Conservation (phyloP, 2,113 vertebrate genomes). For the Charadrius vociferus region DNA sequence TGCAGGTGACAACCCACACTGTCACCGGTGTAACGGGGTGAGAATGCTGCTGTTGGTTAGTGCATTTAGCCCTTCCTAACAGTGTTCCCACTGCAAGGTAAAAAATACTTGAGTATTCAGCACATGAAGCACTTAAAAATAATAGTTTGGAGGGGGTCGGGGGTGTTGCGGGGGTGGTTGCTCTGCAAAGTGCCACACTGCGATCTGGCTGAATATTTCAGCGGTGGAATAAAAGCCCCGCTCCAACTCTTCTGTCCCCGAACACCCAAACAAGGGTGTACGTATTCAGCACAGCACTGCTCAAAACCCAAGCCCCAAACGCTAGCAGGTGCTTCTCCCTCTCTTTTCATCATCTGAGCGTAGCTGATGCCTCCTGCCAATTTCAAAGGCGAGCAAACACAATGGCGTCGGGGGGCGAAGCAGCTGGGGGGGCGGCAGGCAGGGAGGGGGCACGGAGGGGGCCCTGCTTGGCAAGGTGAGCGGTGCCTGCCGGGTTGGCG, state of each 20-base stretch:
- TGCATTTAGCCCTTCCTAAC: not conserved
- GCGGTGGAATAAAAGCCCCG: not conserved
- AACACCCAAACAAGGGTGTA: not conserved
- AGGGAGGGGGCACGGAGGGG: not conserved
- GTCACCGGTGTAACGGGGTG: not conserved
- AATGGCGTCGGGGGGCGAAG: not conserved
- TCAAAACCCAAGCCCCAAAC: not conserved
- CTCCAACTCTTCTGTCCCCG: not conserved
- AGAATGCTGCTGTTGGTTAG: not conserved
- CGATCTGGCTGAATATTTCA: not conserved
- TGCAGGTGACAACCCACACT: not conserved
- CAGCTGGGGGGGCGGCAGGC: not conserved
- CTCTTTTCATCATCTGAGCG: not conserved
- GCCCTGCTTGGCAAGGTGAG: constrained; percentile 30
- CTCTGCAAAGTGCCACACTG: not conserved
- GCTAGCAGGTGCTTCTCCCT: constrained; percentile 11
- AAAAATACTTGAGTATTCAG: not conserved
- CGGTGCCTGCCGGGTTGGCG: rapidly evolving
- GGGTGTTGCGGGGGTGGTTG: not conserved
- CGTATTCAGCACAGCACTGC: not conserved
- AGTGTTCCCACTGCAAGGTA: not conserved
- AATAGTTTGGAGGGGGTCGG: not conserved
- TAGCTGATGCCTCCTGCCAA: not conserved
- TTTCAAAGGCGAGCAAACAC: not conserved
- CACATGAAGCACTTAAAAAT: not conserved